Percentiles rank a stretch among this genome's conserved stretches.
Conservation (phyloP, 1,140 invertebrate genomes). For the Caerostris extrusa region DNA sequence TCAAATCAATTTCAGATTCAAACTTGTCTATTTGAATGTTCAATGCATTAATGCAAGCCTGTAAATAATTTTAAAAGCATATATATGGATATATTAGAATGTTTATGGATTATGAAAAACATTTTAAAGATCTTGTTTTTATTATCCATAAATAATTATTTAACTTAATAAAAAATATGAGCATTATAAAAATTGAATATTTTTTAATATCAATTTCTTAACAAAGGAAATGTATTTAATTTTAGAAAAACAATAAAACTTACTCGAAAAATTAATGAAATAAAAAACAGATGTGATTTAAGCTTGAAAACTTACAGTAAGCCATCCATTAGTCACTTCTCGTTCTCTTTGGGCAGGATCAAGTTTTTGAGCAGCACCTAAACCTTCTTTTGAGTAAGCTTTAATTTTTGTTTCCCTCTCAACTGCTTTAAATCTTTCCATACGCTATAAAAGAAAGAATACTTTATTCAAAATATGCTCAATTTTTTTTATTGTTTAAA, state of each 20-base stretch:
- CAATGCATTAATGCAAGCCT: constrained; percentile 82
- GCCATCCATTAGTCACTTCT: constrained; percentile 96
- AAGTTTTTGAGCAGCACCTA: constrained; percentile 98
- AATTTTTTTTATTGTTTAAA: neutral
- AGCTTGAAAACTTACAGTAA: constrained; percentile 86
- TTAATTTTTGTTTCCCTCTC: constrained; percentile 99
- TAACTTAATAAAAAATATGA: no score
- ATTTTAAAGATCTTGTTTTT: neutral
- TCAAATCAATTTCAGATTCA: constrained; percentile 98
- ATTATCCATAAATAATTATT: no score
- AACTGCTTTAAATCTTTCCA: constrained; percentile 99
- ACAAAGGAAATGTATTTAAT: neutral
- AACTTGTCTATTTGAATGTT: constrained; percentile 95
- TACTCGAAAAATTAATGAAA: neutral
- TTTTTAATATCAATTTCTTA: no score
- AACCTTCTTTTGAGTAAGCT: constrained; percentile 99
- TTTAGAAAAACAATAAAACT: neutral
- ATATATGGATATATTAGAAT: neutral
- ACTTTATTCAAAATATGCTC: neutral
- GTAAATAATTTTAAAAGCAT: constrained; percentile 73
- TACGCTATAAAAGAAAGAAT: constrained; percentile 88
- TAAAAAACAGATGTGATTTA: no score
- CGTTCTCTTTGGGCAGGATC: constrained; percentile 99
- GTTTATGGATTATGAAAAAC: neutral
- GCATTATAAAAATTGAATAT: no score